Evolutionary conservation across 1,140 invertebrate genomes (phyloP).

Genomic region (Tetragonula clypearis): DNA sequence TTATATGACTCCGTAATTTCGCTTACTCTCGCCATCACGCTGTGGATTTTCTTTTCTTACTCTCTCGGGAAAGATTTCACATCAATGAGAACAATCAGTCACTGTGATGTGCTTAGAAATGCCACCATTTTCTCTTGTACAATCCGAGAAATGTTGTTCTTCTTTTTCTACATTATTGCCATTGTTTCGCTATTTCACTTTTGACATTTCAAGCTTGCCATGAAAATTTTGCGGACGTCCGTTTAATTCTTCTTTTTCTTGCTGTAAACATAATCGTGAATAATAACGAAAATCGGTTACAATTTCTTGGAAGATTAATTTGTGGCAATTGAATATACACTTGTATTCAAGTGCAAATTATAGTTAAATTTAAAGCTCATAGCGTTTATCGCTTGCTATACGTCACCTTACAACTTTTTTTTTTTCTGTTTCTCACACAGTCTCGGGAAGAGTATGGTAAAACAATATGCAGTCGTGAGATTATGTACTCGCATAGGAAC

Average conservation of each 20-base stretch:
- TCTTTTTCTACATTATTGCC: slow-evolving; percentile 3
- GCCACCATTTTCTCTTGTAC: neutral
- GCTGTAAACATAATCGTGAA: neutral
- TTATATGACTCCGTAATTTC: neutral
- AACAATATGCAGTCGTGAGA: neutral
- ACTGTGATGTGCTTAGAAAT: slow-evolving; percentile 17
- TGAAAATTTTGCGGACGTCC: neutral
- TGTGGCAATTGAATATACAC: neutral
- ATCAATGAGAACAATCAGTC: slow-evolving; percentile 51
- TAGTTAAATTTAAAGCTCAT: neutral
- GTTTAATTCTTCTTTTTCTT: neutral
- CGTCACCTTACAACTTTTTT: neutral
- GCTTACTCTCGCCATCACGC: neutral
- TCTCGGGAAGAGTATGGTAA: neutral
- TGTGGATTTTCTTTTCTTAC: slow-evolving; percentile 23
- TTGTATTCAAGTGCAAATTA: neutral
- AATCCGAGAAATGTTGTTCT: slow-evolving; percentile 22
- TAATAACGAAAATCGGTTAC: no score
- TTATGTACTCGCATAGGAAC: neutral
- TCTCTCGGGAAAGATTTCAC: slow-evolving; percentile 4
- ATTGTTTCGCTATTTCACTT: neutral
- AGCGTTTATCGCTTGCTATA: neutral
- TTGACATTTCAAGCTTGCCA: neutral
- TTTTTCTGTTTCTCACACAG: neutral
- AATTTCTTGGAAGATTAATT: neutral